Conservation (phyloP, 2,797 vertebrate genomes). For the Crotalus adamanteus region DNA sequence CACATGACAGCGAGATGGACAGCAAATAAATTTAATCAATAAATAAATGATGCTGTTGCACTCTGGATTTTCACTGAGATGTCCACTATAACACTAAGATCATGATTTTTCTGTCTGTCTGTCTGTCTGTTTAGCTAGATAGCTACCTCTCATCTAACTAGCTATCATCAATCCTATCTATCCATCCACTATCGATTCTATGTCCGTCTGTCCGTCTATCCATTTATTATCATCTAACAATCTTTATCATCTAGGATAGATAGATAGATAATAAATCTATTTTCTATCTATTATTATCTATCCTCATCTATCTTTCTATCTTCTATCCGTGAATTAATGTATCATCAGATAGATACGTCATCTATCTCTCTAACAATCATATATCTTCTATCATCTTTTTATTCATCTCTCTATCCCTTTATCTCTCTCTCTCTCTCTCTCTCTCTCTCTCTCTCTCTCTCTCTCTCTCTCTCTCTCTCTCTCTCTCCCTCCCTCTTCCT, state of each 20-base stretch:
- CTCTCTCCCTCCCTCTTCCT: background rate
- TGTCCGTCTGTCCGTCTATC: no score
- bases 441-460: background rate
- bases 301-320: background rate
- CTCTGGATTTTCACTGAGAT: background rate
- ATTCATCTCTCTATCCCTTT: background rate
- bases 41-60: background rate
- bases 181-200: no score
- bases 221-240: no score
- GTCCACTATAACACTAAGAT: background rate
- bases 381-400: background rate
- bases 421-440: background rate
- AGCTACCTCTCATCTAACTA: background rate
- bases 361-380: background rate
- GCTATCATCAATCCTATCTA: background rate
- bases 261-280: no score
- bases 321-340: background rate
- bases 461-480: background rate
- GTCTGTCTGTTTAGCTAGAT: background rate
- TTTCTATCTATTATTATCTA: background rate
- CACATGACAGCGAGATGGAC: background rate
- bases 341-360: background rate
- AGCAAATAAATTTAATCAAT: background rate
- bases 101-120: background rate
- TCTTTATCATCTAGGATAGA: no score